Percentiles rank a stretch among this genome's conserved stretches.
These are phyloP conservation scores for Uria lomvia DNA, from an alignment of 2,113 vertebrate species.

Conservation along the genomic window DNA sequence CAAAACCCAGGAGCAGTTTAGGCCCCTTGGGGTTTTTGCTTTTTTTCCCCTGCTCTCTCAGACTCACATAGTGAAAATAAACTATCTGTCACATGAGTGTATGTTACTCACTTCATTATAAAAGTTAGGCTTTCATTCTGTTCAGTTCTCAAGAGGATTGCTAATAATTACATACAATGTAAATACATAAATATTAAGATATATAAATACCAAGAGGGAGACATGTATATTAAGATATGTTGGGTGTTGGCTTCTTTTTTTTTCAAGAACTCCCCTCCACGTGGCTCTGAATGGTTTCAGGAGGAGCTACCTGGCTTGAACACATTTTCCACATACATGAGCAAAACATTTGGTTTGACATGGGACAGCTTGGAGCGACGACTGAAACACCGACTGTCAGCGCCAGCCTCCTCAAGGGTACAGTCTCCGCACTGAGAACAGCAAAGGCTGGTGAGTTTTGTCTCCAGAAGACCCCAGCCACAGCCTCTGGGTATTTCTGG, in stretches of 20 bases:
- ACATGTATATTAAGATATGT: not conserved
- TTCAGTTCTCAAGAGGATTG: not conserved
- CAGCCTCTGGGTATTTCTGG: not conserved
- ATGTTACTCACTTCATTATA: not conserved
- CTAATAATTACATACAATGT: not conserved
- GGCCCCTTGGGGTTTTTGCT: not conserved
- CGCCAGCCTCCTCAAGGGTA: rapidly evolving
- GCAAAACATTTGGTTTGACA: not conserved
- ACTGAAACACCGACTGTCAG: not conserved
- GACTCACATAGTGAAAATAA: not conserved
- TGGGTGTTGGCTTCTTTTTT: not conserved
- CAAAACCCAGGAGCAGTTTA: not conserved
- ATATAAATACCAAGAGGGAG: not conserved
- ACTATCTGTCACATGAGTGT: not conserved
- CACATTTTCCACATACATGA: not conserved
- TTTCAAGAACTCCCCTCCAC: not conserved
- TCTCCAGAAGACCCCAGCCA: not conserved
- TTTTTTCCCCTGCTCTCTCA: not conserved
- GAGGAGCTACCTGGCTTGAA: not conserved
- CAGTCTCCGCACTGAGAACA: not conserved
- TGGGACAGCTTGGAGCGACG: not conserved
- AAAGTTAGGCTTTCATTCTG: not conserved
- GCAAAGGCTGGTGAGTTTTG: not conserved
- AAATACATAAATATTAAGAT: not conserved
- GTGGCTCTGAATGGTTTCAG: not conserved